phyloP scores from a whole-genome alignment of 1,140 invertebrate genomes.

The Fopius arisanus region DNA sequence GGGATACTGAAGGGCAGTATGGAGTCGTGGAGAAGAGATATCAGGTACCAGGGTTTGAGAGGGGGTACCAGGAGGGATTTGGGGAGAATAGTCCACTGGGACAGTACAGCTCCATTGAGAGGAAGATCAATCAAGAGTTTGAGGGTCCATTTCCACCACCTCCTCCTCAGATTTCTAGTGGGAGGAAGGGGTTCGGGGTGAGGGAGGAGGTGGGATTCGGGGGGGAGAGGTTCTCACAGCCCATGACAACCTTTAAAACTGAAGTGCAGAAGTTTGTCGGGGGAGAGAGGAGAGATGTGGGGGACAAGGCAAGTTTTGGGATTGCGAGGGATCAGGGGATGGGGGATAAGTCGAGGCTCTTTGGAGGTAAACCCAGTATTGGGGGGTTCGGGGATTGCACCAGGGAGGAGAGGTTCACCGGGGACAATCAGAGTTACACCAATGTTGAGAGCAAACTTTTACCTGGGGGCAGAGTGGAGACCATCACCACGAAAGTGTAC shows the following conservation, averaged over 20 bases:
- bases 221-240: neutral
- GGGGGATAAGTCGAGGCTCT: neutral
- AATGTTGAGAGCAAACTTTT: slow-evolving; percentile 48
- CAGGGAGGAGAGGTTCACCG: too few relatives aligned
- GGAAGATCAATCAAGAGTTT: slow-evolving; percentile 53
- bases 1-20: slow-evolving; percentile 29
- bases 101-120: slow-evolving; percentile 56
- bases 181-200: neutral
- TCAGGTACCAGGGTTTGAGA: slow-evolving; percentile 16
- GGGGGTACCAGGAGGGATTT: slow-evolving; percentile 34
- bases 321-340: neutral
- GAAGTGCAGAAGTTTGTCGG: neutral
- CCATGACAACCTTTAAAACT: neutral
- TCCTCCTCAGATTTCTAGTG: slow-evolving; percentile 5
- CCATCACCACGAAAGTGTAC: slow-evolving; percentile 61
- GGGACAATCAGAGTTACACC: slow-evolving; percentile 47
- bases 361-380: neutral
- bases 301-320: neutral
- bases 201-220: neutral
- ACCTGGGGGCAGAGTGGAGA: slow-evolving; percentile 53
- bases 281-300: neutral
- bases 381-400: neutral
- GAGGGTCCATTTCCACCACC: slow-evolving; percentile 27
- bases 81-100: slow-evolving; percentile 40
- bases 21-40: slow-evolving; percentile 41